Conservation (phyloP, 1,140 invertebrate genomes). For the Drosophila neocordata region DNA sequence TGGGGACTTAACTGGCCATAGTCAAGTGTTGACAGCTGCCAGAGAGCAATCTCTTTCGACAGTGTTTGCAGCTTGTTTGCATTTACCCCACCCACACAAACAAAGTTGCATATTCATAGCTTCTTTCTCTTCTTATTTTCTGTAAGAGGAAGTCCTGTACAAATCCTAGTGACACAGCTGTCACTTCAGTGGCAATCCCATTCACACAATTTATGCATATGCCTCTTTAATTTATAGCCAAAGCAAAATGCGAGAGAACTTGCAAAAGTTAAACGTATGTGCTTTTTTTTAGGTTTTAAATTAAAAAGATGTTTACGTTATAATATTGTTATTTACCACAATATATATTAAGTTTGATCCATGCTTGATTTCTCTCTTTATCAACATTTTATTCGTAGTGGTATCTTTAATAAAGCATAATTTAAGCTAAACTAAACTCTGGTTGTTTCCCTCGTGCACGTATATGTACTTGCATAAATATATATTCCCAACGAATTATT, state of each 20-base stretch:
- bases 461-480: not conserved
- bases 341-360: too few species aligned
- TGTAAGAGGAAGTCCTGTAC: slow-evolving; percentile 10
- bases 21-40: slow-evolving; percentile 13
- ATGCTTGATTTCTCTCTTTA: too few species aligned
- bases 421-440: not conserved
- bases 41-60: not conserved
- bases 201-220: slow-evolving; percentile 38
- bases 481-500: slow-evolving; percentile 59
- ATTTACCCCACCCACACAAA: not conserved
- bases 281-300: too few species aligned
- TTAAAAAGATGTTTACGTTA: too few species aligned
- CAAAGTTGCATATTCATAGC: slow-evolving; percentile 1
- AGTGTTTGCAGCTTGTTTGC: slow-evolving; percentile 25
- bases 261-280: not conserved
- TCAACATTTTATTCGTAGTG: not conserved
- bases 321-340: too few species aligned
- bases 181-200: slow-evolving; percentile 29
- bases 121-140: slow-evolving; percentile 13
- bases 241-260: not conserved
- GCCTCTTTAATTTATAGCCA: slow-evolving; percentile 50
- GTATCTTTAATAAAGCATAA: not conserved
- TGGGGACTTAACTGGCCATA: too few species aligned
- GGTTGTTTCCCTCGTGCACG: slow-evolving; percentile 22
- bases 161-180: slow-evolving; percentile 12